phyloP scores from a whole-genome alignment of 1,140 invertebrate species.

The Daktulosphaira vitifoliae region DNA sequence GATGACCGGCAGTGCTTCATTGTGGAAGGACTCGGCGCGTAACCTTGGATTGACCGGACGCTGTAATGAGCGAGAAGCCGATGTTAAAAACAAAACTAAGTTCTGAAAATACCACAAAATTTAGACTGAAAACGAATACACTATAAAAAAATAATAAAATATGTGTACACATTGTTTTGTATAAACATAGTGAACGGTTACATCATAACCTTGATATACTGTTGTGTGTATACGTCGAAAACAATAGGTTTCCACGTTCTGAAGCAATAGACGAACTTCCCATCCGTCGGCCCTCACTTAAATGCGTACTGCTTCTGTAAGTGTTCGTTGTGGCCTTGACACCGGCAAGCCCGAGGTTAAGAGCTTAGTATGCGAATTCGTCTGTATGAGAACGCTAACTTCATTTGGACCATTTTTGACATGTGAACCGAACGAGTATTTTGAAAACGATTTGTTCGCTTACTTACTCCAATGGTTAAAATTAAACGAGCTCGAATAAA shows the following conservation, averaged over 20 bases:
- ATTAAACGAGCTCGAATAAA: too few relatives aligned
- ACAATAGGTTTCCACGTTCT: constrained; percentile 33
- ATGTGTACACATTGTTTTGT: constrained; percentile 2
- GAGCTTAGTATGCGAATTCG: constrained; percentile 2
- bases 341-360: constrained; percentile 6
- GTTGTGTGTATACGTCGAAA: constrained; percentile 3
- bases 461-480: too few relatives aligned
- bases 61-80: constrained; percentile 30
- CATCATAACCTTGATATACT: constrained; percentile 28
- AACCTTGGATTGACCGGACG: constrained; percentile 32
- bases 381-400: background rate
- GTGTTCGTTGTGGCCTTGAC: constrained; percentile 10
- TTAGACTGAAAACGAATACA: constrained; percentile 3
- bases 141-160: background rate
- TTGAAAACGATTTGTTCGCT: too few relatives aligned
- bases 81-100: constrained; percentile 27
- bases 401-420: too few relatives aligned
- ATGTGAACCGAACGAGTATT: too few relatives aligned
- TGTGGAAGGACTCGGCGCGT: constrained; percentile 19
- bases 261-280: constrained; percentile 23
- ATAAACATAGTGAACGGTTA: constrained; percentile 18
- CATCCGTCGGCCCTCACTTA: constrained; percentile 24
- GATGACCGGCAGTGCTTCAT: constrained; percentile 27
- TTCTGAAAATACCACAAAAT: constrained; percentile 30
- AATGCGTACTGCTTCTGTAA: background rate